phyloP scores from a whole-genome alignment of 1,140 invertebrate species.

The Hylyphantes graminicola region DNA sequence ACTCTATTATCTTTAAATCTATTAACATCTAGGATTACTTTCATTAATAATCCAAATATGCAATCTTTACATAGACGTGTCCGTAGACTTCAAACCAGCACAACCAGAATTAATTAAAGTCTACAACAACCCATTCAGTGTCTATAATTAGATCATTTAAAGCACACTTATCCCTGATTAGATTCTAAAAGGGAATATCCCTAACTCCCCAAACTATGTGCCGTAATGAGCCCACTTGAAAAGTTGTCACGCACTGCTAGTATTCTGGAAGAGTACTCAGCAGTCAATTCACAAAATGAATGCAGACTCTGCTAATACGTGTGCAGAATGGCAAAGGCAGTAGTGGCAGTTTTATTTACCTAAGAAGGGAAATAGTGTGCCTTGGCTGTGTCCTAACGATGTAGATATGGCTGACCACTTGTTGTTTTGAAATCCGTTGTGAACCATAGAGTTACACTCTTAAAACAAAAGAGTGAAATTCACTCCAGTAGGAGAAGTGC shows the following conservation, averaged over 20 bases:
- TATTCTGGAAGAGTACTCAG: constrained; percentile 22
- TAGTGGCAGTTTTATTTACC: not conserved
- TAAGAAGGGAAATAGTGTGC: no score
- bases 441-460: not conserved
- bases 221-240: constrained; percentile 16
- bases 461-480: no score
- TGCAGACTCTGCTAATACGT: constrained; percentile 13
- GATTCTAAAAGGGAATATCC: not conserved
- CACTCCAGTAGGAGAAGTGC: no score
- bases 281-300: constrained; percentile 28
- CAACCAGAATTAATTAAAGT: not conserved
- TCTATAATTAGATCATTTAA: not conserved
- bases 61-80: not conserved
- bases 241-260: constrained; percentile 16
- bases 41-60: not conserved
- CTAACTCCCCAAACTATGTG: not conserved
- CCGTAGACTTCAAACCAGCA: not conserved
- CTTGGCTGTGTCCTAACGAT: no score
- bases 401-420: not conserved
- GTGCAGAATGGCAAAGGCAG: not conserved
- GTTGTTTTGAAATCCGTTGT: not conserved
- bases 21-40: not conserved
- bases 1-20: no score
- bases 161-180: not conserved
- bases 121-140: not conserved